Percentiles rank a stretch among this genome's conserved stretches.
phyloP scores from a whole-genome alignment of 2,797 vertebrate genomes.

The Lepilemur ruficaudatus region DNA sequence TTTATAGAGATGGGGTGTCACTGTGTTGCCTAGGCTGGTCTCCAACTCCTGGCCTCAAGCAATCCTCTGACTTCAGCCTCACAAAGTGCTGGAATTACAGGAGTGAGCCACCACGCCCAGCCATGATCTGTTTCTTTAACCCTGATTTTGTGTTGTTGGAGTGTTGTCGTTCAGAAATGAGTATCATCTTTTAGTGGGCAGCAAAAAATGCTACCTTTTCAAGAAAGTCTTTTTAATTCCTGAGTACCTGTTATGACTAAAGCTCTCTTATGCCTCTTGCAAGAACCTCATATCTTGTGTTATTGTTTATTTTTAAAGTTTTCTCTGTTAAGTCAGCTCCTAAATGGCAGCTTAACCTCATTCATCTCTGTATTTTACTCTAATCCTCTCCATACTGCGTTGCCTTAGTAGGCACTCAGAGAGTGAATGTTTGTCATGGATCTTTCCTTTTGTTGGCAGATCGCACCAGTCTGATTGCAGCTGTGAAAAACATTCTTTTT shows the following conservation, averaged over 20 bases:
- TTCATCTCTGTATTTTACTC: not conserved
- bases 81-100: not conserved
- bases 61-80: not conserved
- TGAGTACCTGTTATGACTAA: not conserved
- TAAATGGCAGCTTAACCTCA: not conserved
- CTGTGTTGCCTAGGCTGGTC: not conserved
- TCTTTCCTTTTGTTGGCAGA: not conserved
- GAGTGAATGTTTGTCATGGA: not conserved
- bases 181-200: not conserved
- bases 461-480: not conserved
- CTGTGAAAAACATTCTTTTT: not conserved
- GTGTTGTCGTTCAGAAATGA: conserved; percentile 1
- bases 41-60: not conserved
- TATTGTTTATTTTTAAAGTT: not conserved
- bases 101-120: not conserved
- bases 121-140: not conserved
- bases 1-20: not conserved
- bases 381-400: not conserved
- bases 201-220: not conserved
- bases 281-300: not conserved
- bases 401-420: not conserved
- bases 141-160: not conserved
- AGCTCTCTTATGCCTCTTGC: not conserved
- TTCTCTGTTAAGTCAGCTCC: not conserved
- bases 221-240: not conserved